phyloP scores from a whole-genome alignment of 2,888 invertebrate genomes.

The Idaea straminata region DNA sequence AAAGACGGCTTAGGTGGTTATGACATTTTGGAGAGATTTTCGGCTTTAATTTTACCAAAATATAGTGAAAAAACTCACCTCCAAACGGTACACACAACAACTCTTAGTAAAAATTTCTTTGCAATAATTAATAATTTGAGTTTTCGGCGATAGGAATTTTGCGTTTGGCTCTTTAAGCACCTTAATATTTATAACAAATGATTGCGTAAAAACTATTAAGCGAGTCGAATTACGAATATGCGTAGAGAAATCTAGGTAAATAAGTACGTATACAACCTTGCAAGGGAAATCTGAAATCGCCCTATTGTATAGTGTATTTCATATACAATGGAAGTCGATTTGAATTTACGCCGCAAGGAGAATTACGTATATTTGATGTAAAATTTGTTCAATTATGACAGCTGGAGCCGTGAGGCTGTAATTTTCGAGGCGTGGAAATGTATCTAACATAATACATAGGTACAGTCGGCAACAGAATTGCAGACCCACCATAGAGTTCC shows the following conservation, averaged over 20 bases:
- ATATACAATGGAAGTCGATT: slow-evolving; percentile 43
- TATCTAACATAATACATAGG: not conserved
- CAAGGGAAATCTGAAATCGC: slow-evolving; percentile 38
- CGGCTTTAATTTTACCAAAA: too few relatives aligned
- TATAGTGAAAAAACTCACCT: too few relatives aligned
- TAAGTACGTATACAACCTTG: slow-evolving; percentile 27
- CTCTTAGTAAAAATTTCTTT: too few relatives aligned
- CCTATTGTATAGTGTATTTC: slow-evolving; percentile 43
- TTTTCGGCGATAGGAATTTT: too few relatives aligned
- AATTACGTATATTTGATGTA: slow-evolving; percentile 21
- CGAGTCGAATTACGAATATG: slow-evolving; percentile 49
- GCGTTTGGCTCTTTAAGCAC: too few relatives aligned
- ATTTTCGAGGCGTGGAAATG: slow-evolving; percentile 15
- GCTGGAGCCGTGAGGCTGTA: slow-evolving; percentile 12
- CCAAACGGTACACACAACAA: too few relatives aligned
- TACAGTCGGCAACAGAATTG: too few relatives aligned
- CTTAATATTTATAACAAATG: slow-evolving; percentile 31
- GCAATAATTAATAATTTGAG: too few relatives aligned
- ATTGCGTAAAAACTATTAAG: slow-evolving; percentile 28
- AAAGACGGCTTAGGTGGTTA: too few relatives aligned
- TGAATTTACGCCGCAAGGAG: slow-evolving; percentile 24
- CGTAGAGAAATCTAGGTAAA: slow-evolving; percentile 25
- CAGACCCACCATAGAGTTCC: too few relatives aligned
- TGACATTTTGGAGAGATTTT: too few relatives aligned
- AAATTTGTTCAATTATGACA: slow-evolving; percentile 29